These are phyloP conservation scores for Coptodon rendalli DNA, from an alignment of 2,113 vertebrate species.

Conservation along the genomic window DNA sequence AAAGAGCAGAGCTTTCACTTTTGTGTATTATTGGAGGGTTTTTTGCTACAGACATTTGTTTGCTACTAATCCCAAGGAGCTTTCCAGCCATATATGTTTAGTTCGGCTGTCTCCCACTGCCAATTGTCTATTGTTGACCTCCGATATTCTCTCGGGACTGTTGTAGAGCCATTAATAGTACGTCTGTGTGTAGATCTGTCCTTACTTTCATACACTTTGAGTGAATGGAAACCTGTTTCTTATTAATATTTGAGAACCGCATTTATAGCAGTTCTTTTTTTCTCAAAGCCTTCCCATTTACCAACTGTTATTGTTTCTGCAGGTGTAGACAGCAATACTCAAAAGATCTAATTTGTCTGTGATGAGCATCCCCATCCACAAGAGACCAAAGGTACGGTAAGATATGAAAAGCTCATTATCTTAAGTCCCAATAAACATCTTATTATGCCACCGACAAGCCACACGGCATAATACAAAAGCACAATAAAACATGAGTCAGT, in stretches of 20 bases:
- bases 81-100: neutral
- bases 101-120: constrained; percentile 5
- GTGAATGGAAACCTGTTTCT: neutral
- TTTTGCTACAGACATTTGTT: neutral
- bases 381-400: constrained; percentile 71
- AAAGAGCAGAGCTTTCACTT: constrained; percentile 10
- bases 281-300: neutral
- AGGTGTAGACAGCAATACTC: constrained; percentile 69
- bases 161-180: constrained; percentile 4
- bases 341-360: constrained; percentile 72
- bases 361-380: constrained; percentile 72
- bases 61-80: neutral
- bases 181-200: neutral
- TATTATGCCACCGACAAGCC: constrained; percentile 13
- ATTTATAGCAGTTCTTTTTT: neutral
- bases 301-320: constrained; percentile 51
- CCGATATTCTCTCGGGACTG: constrained; percentile 5
- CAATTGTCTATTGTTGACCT: constrained; percentile 28
- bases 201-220: neutral
- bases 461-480: neutral
- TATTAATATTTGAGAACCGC: constrained; percentile 14
- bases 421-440: constrained; percentile 43
- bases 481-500: neutral
- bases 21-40: neutral
- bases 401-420: constrained; percentile 58